phyloP scores from a whole-genome alignment of 1,140 invertebrate species.

The Pristionchus pacificus region DNA sequence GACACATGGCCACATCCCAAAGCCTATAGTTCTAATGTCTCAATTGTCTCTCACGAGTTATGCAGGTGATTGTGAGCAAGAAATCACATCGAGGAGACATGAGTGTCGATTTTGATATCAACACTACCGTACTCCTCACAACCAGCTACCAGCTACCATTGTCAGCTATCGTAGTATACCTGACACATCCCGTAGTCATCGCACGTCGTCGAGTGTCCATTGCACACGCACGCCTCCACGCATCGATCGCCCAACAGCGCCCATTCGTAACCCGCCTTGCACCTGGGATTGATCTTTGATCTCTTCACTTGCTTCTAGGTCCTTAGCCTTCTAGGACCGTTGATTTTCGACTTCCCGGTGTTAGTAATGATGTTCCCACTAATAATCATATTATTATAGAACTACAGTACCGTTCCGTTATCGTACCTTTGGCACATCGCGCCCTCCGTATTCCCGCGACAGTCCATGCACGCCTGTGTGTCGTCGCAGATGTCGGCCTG shows the following conservation, averaged over 20 bases:
- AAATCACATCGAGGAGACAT: too few relatives aligned
- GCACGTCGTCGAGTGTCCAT: neutral
- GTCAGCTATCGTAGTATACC: neutral
- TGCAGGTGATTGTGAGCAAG: too few relatives aligned
- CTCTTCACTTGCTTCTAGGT: neutral
- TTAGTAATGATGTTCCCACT: too few relatives aligned
- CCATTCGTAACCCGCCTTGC: neutral
- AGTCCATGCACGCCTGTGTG: neutral
- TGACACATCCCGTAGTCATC: neutral
- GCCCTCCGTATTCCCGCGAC: neutral
- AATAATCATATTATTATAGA: too few relatives aligned
- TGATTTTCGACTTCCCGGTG: too few relatives aligned
- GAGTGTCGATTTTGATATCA: too few relatives aligned
- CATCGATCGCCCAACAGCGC: neutral
- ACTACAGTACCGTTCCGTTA: too few relatives aligned
- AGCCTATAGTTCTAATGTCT: too few relatives aligned
- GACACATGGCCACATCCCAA: too few relatives aligned
- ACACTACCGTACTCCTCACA: too few relatives aligned
- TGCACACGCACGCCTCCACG: neutral
- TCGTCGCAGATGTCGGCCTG: neutral
- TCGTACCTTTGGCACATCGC: neutral
- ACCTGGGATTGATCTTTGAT: neutral
- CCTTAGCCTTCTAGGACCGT: too few relatives aligned
- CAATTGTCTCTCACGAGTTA: too few relatives aligned
- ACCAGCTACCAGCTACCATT: neutral